Evolutionary conservation across 2,797 vertebrate species (phyloP), one percentile per base, ranked within the genome.

Genomic region (Sphaeramia orbicularis): DNA sequence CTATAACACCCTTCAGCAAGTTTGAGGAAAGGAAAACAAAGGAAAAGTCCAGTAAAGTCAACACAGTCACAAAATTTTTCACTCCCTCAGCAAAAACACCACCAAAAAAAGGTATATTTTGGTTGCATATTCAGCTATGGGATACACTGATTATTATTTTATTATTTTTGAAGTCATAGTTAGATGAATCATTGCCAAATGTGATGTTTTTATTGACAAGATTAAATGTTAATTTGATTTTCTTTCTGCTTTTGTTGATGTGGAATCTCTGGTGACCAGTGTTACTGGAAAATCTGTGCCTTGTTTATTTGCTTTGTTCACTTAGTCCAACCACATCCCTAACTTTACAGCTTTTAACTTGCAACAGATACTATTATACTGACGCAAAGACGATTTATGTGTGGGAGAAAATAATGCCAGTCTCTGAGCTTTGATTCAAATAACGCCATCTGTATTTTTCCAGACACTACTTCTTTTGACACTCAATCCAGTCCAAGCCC

Each of bases 1-100:
- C 86, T 18, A 91, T 95, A 1, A 85, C 96, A 47, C 94, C 95
- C 13, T 96, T 96, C 62, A 94, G 92, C 58, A 98, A 97, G 80
- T 96, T 96, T 74, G 97, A 98, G 78, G 97, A 98, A 81, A 97
- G 96, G 91, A 98, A 97, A 84, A 96, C 95, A 3, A 97, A 95
- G 32, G 96, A 97, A 74, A 99, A 97, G 78, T 95, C 95, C 1
- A 92, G 95, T 40, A 96, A 97, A 71, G 97, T 99, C 62, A 96
- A 96, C 24, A 96, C 96, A 0, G 97, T 99, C 50, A 97, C 97
- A 86, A 99, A 97, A 67, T 97, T 99, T 89, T 99, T 99, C 78
- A 95, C 92, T 65, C 94, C 96, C 0, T 96, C 97, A 15, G 89
- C 95, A 67, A 96, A 96, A 84, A 88, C 93, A 54, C 92, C 94